Evolutionary conservation across 2,797 vertebrate species (phyloP), one percentile per base, ranked within the genome.

Genomic region (Dipus sagitta): DNA sequence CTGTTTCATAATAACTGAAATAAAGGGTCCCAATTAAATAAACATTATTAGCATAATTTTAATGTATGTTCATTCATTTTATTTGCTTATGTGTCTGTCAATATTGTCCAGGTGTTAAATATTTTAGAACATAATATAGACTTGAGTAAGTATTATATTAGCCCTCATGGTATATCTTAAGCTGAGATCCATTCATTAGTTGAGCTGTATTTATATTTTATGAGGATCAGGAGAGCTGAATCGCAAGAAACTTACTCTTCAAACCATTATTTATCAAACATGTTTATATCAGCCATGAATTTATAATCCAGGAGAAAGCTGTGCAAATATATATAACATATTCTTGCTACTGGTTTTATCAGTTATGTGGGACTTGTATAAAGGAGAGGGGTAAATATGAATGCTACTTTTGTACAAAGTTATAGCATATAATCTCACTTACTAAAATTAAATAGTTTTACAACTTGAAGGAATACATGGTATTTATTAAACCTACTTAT

Each of bases 21-120:
- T 85, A 86, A 95, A 84, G 13, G 10, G 2, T 5, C 86, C 28
- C 28, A 79, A 64, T 91, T 78, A 81, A 94, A 71, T 81, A 87
- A 65, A 84, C 58, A 93, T 67, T 82, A 74, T 60, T 74, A 67
- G 28, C 28, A 93, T 70, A 77, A 88, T 81, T 68, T 54, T 32
- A 92, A 88, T 42, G 24, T 15, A 26, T 42, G 3, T 52, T 17
- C 70, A 30, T 80, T 38, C 75, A 58, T 32, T 84, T 80, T 74
- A 60, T 92, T 54, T 80, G 62, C 20, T 79, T 21, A 3, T 30
- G 1, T 60, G 38, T 83, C 72, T 88, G 64, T 80, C 32, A 79
- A 65, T 10, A 64, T 47, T 75, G 64, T 70, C 70, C n/a, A 70
- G 34, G 30, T 88, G 74, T 82, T 67, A 86, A 26, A 28, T 76